These are phyloP conservation scores for Oeneis ivallda DNA, from an alignment of 2,888 invertebrate species.

Conservation along the genomic window DNA sequence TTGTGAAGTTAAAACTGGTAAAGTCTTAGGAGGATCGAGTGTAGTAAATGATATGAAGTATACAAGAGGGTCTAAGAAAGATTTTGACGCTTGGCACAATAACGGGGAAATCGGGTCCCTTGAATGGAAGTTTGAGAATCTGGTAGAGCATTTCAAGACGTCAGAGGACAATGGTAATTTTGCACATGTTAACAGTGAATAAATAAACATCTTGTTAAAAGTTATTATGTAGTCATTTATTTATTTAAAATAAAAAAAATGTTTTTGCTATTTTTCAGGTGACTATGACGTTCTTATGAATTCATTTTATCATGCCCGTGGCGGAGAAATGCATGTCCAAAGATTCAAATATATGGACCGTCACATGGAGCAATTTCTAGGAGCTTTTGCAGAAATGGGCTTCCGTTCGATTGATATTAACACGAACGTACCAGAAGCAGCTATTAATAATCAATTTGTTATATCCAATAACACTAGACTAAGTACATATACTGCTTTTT, in stretches of 20 bases:
- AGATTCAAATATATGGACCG: slow-evolving; percentile 70
- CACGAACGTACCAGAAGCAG: slow-evolving; percentile 68
- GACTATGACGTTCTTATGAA: slow-evolving; percentile 75
- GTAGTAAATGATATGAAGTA: slow-evolving; percentile 77
- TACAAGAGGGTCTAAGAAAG: slow-evolving; percentile 68
- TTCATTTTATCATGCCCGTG: slow-evolving; percentile 71
- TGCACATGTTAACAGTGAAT: neutral
- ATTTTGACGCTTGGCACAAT: slow-evolving; percentile 72
- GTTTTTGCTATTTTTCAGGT: slow-evolving; percentile 53
- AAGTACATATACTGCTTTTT: slow-evolving; percentile 70
- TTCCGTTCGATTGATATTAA: slow-evolving; percentile 69
- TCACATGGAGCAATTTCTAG: slow-evolving; percentile 66
- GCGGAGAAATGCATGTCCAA: slow-evolving; percentile 73
- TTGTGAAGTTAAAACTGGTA: slow-evolving; percentile 72
- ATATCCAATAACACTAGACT: slow-evolving; percentile 70
- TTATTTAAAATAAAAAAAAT: too few species aligned
- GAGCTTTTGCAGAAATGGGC: slow-evolving; percentile 72
- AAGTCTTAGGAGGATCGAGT: slow-evolving; percentile 74
- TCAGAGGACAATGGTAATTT: slow-evolving; percentile 74
- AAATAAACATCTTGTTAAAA: too few species aligned
- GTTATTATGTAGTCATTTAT: too few species aligned
- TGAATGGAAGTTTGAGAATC: slow-evolving; percentile 71
- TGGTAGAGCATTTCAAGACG: slow-evolving; percentile 71
- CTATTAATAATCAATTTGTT: slow-evolving; percentile 70
- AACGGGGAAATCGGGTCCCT: slow-evolving; percentile 60